Base-by-base conservation (phyloP, 1,140 invertebrate genomes). In the roundworm (Caenorhabditis elegans) region DNA sequence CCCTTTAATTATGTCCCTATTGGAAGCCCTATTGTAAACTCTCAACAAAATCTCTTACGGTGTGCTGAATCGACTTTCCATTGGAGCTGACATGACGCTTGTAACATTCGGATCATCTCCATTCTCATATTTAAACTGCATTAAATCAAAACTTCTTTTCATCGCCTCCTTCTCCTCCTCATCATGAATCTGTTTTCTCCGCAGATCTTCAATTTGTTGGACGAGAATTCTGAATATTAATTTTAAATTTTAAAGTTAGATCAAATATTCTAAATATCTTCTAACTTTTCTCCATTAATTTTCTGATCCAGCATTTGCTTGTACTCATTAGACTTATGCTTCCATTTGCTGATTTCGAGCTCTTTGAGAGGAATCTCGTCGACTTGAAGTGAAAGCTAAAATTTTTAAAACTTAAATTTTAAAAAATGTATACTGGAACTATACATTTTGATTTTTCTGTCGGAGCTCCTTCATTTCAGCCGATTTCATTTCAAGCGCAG, bases 301-400 rank as follows among this genome's bases (percentile, higher is more conserved):
- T 81, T 81, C 80, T 81, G 80, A 81, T 81, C 80, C 46, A 81
- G 46, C 31, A 60, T 65, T 47, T 81, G 80, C 22, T 81, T 81
- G 19, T 70, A 76, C 47, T 81, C 80, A 24, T 46, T 76, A 8
- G 60, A 60, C 31, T 81, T 81, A 36, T 84, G 82, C 77, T 76
- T 85, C 47, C 86, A 60, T 65, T 85, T 85, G 53, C 77, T 83
- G 53, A 84, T 85, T 78, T 85, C 84, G 2, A 82, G 75, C 5
- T 85, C 84, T 39, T 84, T 84, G 34, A 76, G 4, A 4, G 84
- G 84, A 28, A 85, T 85, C 48, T 84, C 83, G 15, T 85, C 84
- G 48, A 85, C 79, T 80, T 70, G 76, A 17, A 84, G 82, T 11
- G 81, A 78, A 5, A 82, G 17, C 49, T 60, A n/a, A 65, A 79